A percentile compares a stretch with the other conserved stretches of the same genome.
Evolutionary conservation across 2,888 invertebrate genomes (phyloP).

Genomic region (Odiellus spinosus): DNA sequence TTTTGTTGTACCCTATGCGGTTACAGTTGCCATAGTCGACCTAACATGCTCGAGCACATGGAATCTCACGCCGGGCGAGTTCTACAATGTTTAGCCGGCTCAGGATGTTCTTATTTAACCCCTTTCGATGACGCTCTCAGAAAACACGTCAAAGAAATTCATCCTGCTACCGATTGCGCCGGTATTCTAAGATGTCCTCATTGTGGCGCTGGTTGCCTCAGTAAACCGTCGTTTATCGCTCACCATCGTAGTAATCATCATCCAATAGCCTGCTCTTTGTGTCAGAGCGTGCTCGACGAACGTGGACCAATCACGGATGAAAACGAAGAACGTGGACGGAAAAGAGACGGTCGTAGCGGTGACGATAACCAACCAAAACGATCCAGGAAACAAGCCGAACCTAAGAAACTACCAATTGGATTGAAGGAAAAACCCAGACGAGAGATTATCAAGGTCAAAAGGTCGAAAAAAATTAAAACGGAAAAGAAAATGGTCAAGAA

Average conservation of each 20-base stretch:
- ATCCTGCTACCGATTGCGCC: slow-evolving; percentile 2
- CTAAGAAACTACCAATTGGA: no score
- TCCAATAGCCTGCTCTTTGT: slow-evolving; percentile 10
- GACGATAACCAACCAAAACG: no score
- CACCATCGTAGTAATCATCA: slow-evolving; percentile 14
- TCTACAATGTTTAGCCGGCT: slow-evolving; percentile 12
- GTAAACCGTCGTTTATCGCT: slow-evolving; percentile 8
- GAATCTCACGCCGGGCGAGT: slow-evolving; percentile 28
- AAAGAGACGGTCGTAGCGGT: no score
- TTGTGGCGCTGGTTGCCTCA: slow-evolving; percentile 7
- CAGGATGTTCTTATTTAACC: slow-evolving; percentile 10
- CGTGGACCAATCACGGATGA: no score
- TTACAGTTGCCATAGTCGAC: slow-evolving; percentile 29
- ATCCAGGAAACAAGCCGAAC: no score
- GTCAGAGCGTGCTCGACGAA: slow-evolving; percentile 2
- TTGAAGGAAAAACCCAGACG: no score
- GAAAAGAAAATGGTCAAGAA: no score
- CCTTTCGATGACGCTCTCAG: slow-evolving; percentile 10
- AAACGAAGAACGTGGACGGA: no score
- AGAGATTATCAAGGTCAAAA: no score
- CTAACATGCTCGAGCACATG: slow-evolving; percentile 37
- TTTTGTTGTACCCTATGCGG: slow-evolving; percentile 16
- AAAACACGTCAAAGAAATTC: slow-evolving; percentile 7
- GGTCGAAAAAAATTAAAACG: no score
- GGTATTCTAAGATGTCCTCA: slow-evolving; percentile 11